A percentile compares a stretch with the other conserved stretches of the same genome.
Evolutionary conservation across 1,140 invertebrate species (phyloP).

Genomic region (Saccostrea echinata): DNA sequence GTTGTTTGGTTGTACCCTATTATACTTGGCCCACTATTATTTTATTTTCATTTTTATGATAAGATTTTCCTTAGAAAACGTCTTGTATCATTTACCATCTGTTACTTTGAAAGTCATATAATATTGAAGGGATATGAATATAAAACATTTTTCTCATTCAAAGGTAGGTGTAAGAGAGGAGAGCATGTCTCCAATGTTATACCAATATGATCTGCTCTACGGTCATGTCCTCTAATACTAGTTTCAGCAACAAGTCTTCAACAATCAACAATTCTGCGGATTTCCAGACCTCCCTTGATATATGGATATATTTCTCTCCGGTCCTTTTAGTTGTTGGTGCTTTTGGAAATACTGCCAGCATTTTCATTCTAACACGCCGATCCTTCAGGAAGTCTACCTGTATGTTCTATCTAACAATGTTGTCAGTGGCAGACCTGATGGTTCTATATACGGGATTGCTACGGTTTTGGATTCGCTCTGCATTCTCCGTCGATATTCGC

Average conservation of each 20-base stretch:
- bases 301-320: conserved; percentile 66
- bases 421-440: conserved; percentile 67
- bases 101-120: not conserved
- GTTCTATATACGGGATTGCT: conserved; percentile 68
- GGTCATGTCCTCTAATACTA: not conserved
- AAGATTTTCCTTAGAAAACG: not conserved
- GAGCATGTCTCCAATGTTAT: not conserved
- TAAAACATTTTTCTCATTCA: not conserved
- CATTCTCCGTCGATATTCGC: conserved; percentile 62
- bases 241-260: not conserved
- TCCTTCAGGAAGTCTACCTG: conserved; percentile 62
- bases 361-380: conserved; percentile 65
- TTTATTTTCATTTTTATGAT: not conserved
- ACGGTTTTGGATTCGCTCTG: conserved; percentile 64
- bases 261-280: conserved; percentile 26
- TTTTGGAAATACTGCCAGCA: conserved; percentile 68
- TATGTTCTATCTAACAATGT: conserved; percentile 69
- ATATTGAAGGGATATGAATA: not conserved
- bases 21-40: not conserved
- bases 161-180: not conserved
- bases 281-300: conserved; percentile 50
- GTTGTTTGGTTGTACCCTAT: not conserved
- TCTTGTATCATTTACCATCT: conserved; percentile 14
- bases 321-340: conserved; percentile 67
- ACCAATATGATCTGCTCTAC: not conserved